Conservation (phyloP, 2,888 invertebrate genomes). For the Tyria jacobaeae region DNA sequence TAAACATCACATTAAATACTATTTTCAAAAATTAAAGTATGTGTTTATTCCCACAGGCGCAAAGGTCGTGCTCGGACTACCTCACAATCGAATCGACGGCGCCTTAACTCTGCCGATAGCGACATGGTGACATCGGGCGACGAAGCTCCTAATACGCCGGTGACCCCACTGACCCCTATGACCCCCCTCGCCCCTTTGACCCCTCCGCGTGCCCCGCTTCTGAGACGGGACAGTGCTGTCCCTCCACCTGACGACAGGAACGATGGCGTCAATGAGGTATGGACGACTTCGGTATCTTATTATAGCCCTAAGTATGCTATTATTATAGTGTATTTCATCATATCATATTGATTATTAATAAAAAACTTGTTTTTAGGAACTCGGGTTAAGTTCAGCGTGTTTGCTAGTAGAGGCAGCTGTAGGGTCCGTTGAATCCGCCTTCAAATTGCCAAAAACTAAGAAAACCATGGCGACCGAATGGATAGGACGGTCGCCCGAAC, state of each 20-base stretch:
- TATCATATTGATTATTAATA: background rate
- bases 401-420: constrained; percentile 94
- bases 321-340: background rate
- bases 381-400: constrained; percentile 91
- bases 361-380: constrained; percentile 64
- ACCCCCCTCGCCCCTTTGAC: constrained; percentile 61
- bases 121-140: constrained; percentile 92
- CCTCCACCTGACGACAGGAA: constrained; percentile 26
- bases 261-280: constrained; percentile 57
- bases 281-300: background rate
- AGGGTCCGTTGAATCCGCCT: constrained; percentile 92
- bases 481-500: constrained; percentile 91
- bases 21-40: background rate
- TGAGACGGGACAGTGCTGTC: constrained; percentile 46
- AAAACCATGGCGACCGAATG: constrained; percentile 96
- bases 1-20: background rate
- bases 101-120: constrained; percentile 92
- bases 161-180: constrained; percentile 52
- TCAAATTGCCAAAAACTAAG: constrained; percentile 97
- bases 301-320: background rate
- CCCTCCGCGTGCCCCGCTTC: constrained; percentile 49
- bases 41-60: constrained; percentile 69
- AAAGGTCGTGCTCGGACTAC: constrained; percentile 89
- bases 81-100: constrained; percentile 88
- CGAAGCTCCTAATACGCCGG: constrained; percentile 87